Conservation (phyloP, 2,113 vertebrate genomes). For the Dicerorhinus sumatrensis region DNA sequence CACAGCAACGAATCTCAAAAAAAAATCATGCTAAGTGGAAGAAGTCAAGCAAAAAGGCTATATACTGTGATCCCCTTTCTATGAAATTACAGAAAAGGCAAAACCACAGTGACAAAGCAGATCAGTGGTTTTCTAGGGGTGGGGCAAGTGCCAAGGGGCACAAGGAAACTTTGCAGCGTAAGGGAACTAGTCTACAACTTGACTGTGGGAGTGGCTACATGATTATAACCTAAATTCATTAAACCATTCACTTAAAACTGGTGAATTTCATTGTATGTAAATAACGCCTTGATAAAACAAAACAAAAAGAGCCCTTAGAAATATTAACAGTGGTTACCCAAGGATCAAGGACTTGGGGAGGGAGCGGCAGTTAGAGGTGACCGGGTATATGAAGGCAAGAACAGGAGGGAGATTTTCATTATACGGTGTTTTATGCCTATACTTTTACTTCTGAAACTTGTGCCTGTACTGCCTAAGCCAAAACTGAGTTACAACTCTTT, state of each 20-base stretch:
- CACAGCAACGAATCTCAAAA: neutral
- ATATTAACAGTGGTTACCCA: neutral
- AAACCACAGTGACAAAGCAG: neutral
- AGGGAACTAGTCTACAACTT: neutral
- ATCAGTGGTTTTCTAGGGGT: neutral
- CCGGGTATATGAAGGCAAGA: too few relatives aligned
- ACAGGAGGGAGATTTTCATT: neutral
- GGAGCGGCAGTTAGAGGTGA: neutral
- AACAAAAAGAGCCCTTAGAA: neutral
- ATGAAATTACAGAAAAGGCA: neutral
- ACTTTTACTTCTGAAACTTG: neutral
- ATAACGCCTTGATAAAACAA: neutral
- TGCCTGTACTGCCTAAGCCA: neutral
- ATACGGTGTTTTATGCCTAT: too few relatives aligned
- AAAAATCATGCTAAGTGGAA: neutral
- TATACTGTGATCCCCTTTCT: neutral
- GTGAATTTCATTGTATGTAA: neutral
- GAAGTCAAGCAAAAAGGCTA: neutral
- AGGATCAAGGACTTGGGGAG: neutral
- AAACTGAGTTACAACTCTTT: neutral
- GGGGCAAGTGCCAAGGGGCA: neutral
- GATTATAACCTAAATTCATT: neutral
- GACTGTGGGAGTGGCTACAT: neutral
- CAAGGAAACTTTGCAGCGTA: too few relatives aligned
- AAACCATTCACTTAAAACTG: neutral